phyloP scores from a whole-genome alignment of 2,888 invertebrate species.

The Zhengitettix transpicula region DNA sequence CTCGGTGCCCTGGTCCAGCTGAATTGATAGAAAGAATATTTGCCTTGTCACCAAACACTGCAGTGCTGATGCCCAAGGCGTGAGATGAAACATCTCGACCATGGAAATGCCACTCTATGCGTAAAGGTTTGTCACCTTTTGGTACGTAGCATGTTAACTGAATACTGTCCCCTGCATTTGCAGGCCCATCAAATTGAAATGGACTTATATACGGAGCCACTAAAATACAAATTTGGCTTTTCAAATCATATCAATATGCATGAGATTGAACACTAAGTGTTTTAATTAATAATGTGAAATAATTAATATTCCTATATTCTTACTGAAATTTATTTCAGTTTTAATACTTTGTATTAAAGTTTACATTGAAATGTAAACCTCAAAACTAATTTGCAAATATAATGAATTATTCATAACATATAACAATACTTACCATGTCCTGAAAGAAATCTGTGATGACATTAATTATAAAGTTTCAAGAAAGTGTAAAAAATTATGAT shows the following conservation, averaged over 20 bases:
- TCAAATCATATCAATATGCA: not conserved
- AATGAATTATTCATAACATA: too few relatives aligned
- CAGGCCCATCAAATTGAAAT: conserved; percentile 21
- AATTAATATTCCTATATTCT: too few relatives aligned
- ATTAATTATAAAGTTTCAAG: too few relatives aligned
- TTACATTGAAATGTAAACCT: too few relatives aligned
- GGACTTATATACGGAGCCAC: conserved; percentile 18
- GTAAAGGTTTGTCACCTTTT: conserved; percentile 21
- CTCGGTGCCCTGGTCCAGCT: conserved; percentile 20
- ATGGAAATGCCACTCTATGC: conserved; percentile 17
- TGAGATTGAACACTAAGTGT: not conserved
- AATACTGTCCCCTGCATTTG: conserved; percentile 22
- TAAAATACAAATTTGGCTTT: conserved; percentile 3
- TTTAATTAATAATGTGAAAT: too few relatives aligned
- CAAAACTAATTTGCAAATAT: too few relatives aligned
- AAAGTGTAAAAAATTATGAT: too few relatives aligned
- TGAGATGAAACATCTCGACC: conserved; percentile 16
- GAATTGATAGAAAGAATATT: conserved; percentile 18
- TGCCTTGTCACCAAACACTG: conserved; percentile 27
- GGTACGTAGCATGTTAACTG: conserved; percentile 21
- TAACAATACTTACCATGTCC: too few relatives aligned
- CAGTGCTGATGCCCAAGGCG: conserved; percentile 22
- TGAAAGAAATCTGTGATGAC: too few relatives aligned
- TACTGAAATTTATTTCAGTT: too few relatives aligned
- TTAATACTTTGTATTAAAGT: too few relatives aligned